These are phyloP conservation scores for Argya squamiceps DNA, from an alignment of 2,797 vertebrate genomes.

Conservation along the genomic window DNA sequence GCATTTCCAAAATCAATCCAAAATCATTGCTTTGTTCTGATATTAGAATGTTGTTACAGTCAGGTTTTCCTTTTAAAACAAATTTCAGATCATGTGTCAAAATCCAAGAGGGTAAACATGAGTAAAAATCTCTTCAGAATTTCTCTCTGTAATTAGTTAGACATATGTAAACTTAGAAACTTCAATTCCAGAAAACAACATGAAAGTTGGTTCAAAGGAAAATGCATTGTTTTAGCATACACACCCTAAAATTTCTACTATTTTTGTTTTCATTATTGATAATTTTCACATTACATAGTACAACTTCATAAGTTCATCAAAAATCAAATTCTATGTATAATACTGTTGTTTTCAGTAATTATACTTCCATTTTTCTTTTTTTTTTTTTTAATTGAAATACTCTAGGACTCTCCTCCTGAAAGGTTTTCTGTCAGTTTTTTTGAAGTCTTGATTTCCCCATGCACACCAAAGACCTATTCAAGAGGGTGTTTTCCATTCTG, in stretches of 20 bases:
- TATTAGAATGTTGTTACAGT: background rate
- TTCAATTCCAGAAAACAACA: background rate
- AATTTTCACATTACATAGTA: background rate
- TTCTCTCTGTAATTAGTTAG: background rate
- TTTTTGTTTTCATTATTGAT: background rate
- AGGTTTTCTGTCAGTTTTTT: background rate
- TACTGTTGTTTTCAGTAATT: background rate
- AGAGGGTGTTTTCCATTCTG: background rate
- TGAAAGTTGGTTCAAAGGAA: background rate
- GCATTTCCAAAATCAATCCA: background rate
- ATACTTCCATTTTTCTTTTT: background rate
- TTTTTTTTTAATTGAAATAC: background rate
- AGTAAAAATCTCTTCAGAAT: background rate
- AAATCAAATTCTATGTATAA: background rate
- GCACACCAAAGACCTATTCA: background rate
- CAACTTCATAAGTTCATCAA: background rate
- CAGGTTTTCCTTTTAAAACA: background rate
- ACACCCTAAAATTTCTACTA: background rate
- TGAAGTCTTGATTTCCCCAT: background rate
- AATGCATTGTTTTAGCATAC: background rate
- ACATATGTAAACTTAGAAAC: background rate
- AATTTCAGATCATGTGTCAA: background rate
- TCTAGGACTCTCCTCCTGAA: background rate
- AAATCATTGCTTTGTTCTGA: background rate
- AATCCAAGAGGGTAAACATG: background rate